These are phyloP conservation scores for Drosophila meridionalis DNA, from an alignment of 2,888 invertebrate genomes.

Conservation along the genomic window DNA sequence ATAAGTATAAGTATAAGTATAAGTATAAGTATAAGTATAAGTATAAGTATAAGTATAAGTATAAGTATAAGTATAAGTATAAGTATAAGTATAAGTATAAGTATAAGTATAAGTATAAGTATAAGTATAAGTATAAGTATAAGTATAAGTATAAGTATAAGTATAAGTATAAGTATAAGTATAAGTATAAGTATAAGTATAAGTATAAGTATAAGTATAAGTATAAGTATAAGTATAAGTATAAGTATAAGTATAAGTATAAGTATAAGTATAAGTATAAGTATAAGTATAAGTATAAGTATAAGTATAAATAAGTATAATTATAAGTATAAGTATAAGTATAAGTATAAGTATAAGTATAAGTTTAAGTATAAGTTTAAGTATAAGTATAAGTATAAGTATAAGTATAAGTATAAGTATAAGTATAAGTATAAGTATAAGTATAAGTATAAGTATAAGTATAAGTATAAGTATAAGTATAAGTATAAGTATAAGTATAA, in stretches of 20 bases:
- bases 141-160: conserved; percentile 2
- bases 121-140: conserved; percentile 1
- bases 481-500: background rate
- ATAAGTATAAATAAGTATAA: too few species aligned
- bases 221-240: background rate
- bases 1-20: background rate
- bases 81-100: conserved; percentile 2
- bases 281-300: too few species aligned
- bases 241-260: too few species aligned
- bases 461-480: background rate
- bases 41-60: background rate
- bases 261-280: too few species aligned
- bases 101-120: background rate
- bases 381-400: background rate
- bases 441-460: conserved; percentile 2
- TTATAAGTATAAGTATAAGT: conserved; percentile 2
- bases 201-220: background rate
- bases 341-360: conserved; percentile 1
- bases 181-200: conserved; percentile 2
- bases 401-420: background rate
- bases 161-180: conserved; percentile 2
- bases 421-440: background rate
- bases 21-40: conserved; percentile 1
- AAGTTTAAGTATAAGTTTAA: conserved; percentile 1
- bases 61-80: conserved; percentile 2